phyloP scores from a whole-genome alignment of 2,888 invertebrate species.

The Pycnomerus fuliginosus region DNA sequence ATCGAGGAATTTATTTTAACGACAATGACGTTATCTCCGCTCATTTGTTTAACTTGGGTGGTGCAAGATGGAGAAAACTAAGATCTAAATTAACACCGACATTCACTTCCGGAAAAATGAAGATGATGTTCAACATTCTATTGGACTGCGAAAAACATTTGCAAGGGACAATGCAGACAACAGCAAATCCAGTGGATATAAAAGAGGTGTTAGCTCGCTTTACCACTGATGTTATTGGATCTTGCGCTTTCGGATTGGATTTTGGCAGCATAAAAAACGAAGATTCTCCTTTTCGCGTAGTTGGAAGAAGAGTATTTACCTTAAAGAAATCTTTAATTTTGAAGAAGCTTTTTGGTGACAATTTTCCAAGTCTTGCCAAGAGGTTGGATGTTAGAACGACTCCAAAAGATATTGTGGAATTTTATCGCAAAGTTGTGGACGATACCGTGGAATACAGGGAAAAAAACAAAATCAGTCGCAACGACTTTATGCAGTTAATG shows the following conservation, averaged over 20 bases:
- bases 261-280: slow-evolving; percentile 58
- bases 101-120: slow-evolving; percentile 15
- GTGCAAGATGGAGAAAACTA: slow-evolving; percentile 9
- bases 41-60: slow-evolving; percentile 7
- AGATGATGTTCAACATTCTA: slow-evolving; percentile 11
- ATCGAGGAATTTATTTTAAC: slow-evolving; percentile 15
- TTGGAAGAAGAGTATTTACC: too few relatives aligned
- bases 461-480: slow-evolving; percentile 28
- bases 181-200: slow-evolving; percentile 36
- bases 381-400: too few relatives aligned
- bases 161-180: slow-evolving; percentile 50
- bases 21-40: slow-evolving; percentile 14
- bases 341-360: too few relatives aligned
- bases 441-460: slow-evolving; percentile 38
- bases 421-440: slow-evolving; percentile 38
- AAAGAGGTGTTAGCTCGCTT: slow-evolving; percentile 58
- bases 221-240: slow-evolving; percentile 61
- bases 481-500: slow-evolving; percentile 36
- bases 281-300: slow-evolving; percentile 56
- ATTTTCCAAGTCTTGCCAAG: too few relatives aligned
- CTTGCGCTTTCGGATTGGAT: slow-evolving; percentile 61
- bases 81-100: slow-evolving; percentile 13
- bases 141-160: slow-evolving; percentile 54
- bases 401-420: slow-evolving; percentile 34
- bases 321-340: too few relatives aligned